Conservation (phyloP, 2,888 invertebrate genomes). For the Quadriops clusia region DNA sequence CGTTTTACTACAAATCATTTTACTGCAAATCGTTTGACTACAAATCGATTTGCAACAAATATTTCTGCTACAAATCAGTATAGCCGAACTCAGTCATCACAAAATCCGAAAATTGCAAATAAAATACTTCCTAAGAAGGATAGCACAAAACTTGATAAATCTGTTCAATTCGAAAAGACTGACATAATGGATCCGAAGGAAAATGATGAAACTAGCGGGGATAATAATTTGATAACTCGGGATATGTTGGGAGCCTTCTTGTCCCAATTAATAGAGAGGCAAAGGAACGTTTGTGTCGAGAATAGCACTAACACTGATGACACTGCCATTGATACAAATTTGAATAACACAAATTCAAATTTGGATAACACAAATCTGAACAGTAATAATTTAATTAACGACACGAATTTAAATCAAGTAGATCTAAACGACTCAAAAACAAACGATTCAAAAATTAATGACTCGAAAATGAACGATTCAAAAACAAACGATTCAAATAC, state of each 20-base stretch:
- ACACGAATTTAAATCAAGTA: slow-evolving; percentile 8
- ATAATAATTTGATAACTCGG: slow-evolving; percentile 12
- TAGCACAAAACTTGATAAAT: slow-evolving; percentile 11
- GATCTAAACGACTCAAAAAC: slow-evolving; percentile 6
- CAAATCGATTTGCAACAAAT: slow-evolving; percentile 10
- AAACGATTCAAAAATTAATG: not conserved
- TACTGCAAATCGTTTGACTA: too few species aligned
- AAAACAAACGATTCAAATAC: slow-evolving; percentile 3
- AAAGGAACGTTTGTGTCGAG: slow-evolving; percentile 22
- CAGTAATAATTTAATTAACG: slow-evolving; percentile 1
- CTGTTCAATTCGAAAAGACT: slow-evolving; percentile 13
- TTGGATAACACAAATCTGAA: too few species aligned
- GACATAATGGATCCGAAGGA: too few species aligned
- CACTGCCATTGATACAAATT: slow-evolving; percentile 3
- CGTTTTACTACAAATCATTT: too few species aligned
- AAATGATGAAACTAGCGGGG: slow-evolving; percentile 3
- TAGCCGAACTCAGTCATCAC: too few species aligned
- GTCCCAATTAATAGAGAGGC: slow-evolving; percentile 20
- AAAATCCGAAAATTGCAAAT: too few species aligned
- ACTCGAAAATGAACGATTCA: slow-evolving; percentile 12
- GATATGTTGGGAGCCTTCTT: slow-evolving; percentile 22
- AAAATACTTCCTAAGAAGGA: too few species aligned
- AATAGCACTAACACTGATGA: slow-evolving; percentile 27
- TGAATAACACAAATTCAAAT: slow-evolving; percentile 7
- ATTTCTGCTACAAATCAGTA: too few species aligned